A percentile compares a stretch with the other conserved stretches of the same genome.
These are phyloP conservation scores for Channa maculata DNA, from an alignment of 2,113 vertebrate species.

Conservation along the genomic window DNA sequence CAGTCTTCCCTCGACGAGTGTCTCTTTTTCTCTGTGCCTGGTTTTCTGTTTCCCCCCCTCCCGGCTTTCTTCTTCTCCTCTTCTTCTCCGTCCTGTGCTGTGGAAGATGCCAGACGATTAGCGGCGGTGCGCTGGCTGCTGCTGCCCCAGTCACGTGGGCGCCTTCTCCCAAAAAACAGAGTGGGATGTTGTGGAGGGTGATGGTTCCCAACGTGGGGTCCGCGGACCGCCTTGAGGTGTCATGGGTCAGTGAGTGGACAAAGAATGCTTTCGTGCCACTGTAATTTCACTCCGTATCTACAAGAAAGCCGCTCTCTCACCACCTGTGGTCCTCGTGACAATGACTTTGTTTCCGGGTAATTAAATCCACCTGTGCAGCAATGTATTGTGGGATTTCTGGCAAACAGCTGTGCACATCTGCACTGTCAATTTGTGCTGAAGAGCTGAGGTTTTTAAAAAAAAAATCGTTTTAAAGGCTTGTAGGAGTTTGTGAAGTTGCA, in stretches of 20 bases:
- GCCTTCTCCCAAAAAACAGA: slow-evolving; percentile 27
- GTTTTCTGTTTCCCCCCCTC: slow-evolving; percentile 16
- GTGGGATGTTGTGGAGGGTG: slow-evolving; percentile 37
- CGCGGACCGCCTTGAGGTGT: slow-evolving; percentile 27
- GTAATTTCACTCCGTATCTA: no score
- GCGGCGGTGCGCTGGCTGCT: slow-evolving; percentile 60
- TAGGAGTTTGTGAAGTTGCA: no score
- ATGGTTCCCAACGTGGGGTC: slow-evolving; percentile 14
- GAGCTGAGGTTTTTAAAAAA: no score
- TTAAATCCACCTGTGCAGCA: background rate
- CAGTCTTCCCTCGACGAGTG: slow-evolving; percentile 51
- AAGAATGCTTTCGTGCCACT: no score
- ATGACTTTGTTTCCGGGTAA: background rate
- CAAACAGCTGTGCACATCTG: no score
- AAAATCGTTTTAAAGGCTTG: no score
- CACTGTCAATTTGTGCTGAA: no score
- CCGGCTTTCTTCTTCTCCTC: slow-evolving; percentile 2
- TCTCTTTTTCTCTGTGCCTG: slow-evolving; percentile 32
- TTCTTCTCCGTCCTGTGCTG: slow-evolving; percentile 61
- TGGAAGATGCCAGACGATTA: slow-evolving; percentile 52
- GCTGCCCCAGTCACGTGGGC: slow-evolving; percentile 78
- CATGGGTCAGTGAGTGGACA: background rate
- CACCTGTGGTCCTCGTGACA: background rate
- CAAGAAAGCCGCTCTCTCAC: no score
- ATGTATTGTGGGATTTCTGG: background rate